Percentiles rank a stretch among this genome's conserved stretches.
Conservation (phyloP, 2,797 vertebrate species). For the Parauchenoglanis punctatus region DNA sequence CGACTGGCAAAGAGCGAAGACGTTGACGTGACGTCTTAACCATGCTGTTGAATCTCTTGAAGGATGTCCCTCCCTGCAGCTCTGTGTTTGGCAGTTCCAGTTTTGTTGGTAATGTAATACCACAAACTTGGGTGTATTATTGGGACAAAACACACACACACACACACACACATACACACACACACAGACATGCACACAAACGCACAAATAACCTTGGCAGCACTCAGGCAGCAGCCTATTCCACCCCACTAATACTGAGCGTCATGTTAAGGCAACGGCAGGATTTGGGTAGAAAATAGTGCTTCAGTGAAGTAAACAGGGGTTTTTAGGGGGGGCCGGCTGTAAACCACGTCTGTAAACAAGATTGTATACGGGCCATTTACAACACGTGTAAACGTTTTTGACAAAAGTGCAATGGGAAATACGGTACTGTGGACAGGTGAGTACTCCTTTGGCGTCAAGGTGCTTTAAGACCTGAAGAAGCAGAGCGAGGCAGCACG, state of each 20-base stretch:
- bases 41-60: not conserved
- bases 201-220: conserved; percentile 66
- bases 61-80: conserved; percentile 19
- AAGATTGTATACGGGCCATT: conserved; percentile 66
- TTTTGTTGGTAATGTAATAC: conserved; percentile 18
- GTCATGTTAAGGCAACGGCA: conserved; percentile 81
- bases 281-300: conserved; percentile 81
- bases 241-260: conserved; percentile 71
- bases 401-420: conserved; percentile 66
- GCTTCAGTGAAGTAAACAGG: conserved; percentile 67
- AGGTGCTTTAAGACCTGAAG: conserved; percentile 61
- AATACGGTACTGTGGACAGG: conserved; percentile 33
- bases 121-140: conserved; percentile 7
- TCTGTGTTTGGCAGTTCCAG: conserved; percentile 37
- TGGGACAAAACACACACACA: conserved; percentile 25
- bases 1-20: conserved; percentile 3
- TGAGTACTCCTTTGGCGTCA: conserved; percentile 75
- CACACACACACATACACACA: conserved; percentile 28
- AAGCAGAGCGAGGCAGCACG: conserved; percentile 50
- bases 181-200: conserved; percentile 49
- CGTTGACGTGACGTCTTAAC: not conserved
- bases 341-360: conserved; percentile 78
- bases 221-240: conserved; percentile 67
- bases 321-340: conserved; percentile 65
- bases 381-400: conserved; percentile 75